Evolutionary conservation across 2,888 invertebrate genomes (phyloP), one percentile per base, ranked within the genome.

Genomic region (Onthophagus sagittarius): DNA sequence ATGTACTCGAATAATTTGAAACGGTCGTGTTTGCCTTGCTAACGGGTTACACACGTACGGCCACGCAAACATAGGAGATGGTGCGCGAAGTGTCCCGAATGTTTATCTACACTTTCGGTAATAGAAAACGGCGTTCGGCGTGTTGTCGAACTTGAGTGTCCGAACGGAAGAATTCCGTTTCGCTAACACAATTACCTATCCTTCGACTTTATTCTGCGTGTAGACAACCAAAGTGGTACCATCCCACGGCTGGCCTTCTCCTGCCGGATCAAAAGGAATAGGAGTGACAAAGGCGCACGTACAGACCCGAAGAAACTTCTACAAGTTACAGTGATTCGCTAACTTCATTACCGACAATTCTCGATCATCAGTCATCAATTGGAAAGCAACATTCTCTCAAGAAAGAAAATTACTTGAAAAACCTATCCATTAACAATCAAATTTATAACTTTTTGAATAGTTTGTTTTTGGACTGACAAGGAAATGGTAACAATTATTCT

Each of bases 101-200:
- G 83, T 84, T 84, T 84, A 84, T 83, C 83, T 84, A 84, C 81
- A 84, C 83, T 84, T 84, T 82, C 82, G 80, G 81, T 84, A 83
- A 84, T 84, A 83, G 83, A 82, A 82, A 83, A 82, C 83, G 81
- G 81, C 77, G 75, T 75, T 74, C 81, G 80, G 80, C 79, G 78
- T 82, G 82, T 82, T 82, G 81, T 82, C 80, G 81, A 79, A 82
- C 70, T 72, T 78, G 78, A 82, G 81, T 81, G 83, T 77, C 76
- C 75, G 72, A 72, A 70, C 64, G 67, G 70, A 73, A 73, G 76
- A 75, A 76, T 74, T 74, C 75, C 74, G 73, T 78, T 77, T 77
- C 76, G 76, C 76, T 80, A 80, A 80, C 78, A 73, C 80, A 78
- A 79, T 79, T 79, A 80, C 77, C 75, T 73, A 64, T 75, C 69